Evolutionary conservation across 1,140 invertebrate genomes (phyloP).

Genomic region (Venturia canescens): DNA sequence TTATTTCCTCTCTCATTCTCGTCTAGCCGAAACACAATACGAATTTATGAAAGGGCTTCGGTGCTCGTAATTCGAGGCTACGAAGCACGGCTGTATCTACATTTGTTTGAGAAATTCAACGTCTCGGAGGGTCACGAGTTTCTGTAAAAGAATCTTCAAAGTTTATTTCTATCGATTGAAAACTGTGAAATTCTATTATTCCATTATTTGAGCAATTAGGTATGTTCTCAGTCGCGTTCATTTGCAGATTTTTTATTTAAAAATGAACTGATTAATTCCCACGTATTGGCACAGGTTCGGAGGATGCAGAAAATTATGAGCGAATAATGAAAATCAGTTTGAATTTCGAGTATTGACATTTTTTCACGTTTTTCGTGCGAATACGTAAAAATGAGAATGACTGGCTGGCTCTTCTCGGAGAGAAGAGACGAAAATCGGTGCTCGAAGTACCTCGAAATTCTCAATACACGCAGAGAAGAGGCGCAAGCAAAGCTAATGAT

Average conservation of each 20-base stretch:
- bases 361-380: too few species aligned
- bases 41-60: constrained; percentile 9
- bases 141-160: not conserved
- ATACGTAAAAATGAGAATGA: too few species aligned
- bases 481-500: not conserved
- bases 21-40: constrained; percentile 21
- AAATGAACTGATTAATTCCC: too few species aligned
- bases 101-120: not conserved
- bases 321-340: not conserved
- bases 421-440: too few species aligned
- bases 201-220: too few species aligned
- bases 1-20: constrained; percentile 16
- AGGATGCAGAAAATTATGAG: not conserved
- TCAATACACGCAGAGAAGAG: constrained; percentile 1
- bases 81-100: not conserved
- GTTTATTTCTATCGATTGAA: too few species aligned
- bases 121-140: not conserved
- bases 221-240: too few species aligned
- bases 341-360: too few species aligned
- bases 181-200: too few species aligned
- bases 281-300: too few species aligned
- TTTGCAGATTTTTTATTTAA: too few species aligned
- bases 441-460: not conserved
- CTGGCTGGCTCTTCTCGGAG: too few species aligned
- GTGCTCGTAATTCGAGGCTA: not conserved